These are phyloP conservation scores for Poeciliopsis infans DNA, from an alignment of 2,797 vertebrate genomes.

Conservation along the genomic window DNA sequence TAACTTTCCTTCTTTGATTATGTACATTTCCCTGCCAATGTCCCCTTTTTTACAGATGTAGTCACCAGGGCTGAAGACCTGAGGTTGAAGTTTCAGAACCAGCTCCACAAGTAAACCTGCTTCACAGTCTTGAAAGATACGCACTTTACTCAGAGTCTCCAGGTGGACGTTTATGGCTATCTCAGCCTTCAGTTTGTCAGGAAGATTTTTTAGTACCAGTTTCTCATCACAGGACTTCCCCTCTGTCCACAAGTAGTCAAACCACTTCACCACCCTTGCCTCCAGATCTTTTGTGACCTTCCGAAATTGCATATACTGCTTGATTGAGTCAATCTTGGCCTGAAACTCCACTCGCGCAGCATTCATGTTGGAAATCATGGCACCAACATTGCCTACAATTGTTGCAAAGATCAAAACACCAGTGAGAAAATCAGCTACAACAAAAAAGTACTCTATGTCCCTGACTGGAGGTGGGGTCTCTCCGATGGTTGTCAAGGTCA, in stretches of 20 bases:
- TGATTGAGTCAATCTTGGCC: constrained; percentile 93
- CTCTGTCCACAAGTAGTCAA: constrained; percentile 97
- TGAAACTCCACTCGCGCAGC: constrained; percentile 92
- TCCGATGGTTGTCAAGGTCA: constrained; percentile 95
- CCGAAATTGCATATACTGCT: constrained; percentile 96
- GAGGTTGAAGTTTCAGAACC: constrained; percentile 92
- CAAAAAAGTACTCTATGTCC: constrained; percentile 93
- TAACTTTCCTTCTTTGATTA: constrained; percentile 94
- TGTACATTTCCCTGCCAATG: constrained; percentile 97
- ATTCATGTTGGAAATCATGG: constrained; percentile 98
- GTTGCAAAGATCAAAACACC: constrained; percentile 97
- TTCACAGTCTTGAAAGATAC: constrained; percentile 97
- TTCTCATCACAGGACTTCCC: constrained; percentile 94
- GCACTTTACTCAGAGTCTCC: constrained; percentile 92
- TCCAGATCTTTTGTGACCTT: constrained; percentile 96
- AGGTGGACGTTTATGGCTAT: constrained; percentile 97
- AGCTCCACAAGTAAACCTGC: constrained; percentile 94
- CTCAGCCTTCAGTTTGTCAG: constrained; percentile 95
- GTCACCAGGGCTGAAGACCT: constrained; percentile 96
- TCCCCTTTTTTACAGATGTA: constrained; percentile 98
- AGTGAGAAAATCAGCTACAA: constrained; percentile 92
- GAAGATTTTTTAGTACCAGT: constrained; percentile 91
- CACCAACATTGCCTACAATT: constrained; percentile 95
- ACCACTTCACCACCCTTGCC: constrained; percentile 93
- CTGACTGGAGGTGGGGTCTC: constrained; percentile 93